Base-by-base conservation (phyloP, 2,113 vertebrate species). In the Silurus asotus region DNA sequence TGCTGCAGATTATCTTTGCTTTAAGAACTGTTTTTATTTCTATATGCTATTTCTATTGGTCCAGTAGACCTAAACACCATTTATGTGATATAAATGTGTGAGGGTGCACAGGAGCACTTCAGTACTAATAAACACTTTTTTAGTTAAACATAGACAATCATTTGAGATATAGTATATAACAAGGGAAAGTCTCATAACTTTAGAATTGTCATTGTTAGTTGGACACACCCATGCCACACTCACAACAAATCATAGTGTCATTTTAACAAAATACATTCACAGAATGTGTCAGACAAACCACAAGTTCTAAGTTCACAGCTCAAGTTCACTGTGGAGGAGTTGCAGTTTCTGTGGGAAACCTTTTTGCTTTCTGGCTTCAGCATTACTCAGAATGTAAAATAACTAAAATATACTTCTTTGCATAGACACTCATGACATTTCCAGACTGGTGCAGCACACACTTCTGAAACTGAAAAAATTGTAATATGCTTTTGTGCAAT, bases 101-200 rank as follows among this genome's bases (percentile, higher is more conserved):
- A 4, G 37, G 45, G 45, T 48, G 45, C 70, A 72, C 45, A 72
- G 69, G 8, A 45, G 45, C 0, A 8, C 2, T 72, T 48, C 69
- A 72, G 69, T 49, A 49, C 48, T 49, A 49, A 72, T 48, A 72
- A 25, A 70, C 2, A 17, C 5, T 25, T 25, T 70, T 67, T 45
- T 2, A 37, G 37, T 37, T 1, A 37, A 37, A 88, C 64, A 62
- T 2, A 69, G 81, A 53, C 3, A 69, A 69, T 48, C 8, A 75
- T 75, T 53, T 75, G 20, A 3, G 10, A 56, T 55, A n/a, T 89
- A 69, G 86, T 82, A 81, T 67, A 45, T 76, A 64, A 81, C 81
- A 86, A 88, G 78, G 20, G 81, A 69, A 49, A 69, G 65, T 64
- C 11, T 70, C 83, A 89, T 25, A 69, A 89, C 19, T 84, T 28